Evolutionary conservation across 2,797 vertebrate species (phyloP).

Genomic region (Galaxias olidus): DNA sequence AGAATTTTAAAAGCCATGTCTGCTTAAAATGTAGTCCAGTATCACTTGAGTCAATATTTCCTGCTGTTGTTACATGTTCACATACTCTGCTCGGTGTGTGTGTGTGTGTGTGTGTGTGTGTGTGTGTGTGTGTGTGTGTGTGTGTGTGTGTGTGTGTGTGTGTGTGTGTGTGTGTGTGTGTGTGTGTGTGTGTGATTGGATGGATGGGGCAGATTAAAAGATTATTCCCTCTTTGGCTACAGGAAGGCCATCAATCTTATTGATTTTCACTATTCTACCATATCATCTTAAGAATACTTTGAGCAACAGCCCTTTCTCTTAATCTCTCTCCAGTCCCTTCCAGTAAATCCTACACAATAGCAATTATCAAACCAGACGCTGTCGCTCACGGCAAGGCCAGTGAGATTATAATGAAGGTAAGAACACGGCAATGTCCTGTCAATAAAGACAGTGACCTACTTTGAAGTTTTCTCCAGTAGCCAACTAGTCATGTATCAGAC

Average conservation of each 20-base stretch:
- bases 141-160: too few species aligned
- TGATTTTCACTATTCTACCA: too few species aligned
- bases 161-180: background rate
- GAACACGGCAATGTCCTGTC: slow-evolving; percentile 20
- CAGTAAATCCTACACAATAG: slow-evolving; percentile 80
- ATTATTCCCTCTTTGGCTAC: too few species aligned
- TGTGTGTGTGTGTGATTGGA: background rate
- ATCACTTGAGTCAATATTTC: background rate
- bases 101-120: too few species aligned
- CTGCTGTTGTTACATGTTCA: background rate
- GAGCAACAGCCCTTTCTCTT: background rate
- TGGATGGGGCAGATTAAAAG: background rate
- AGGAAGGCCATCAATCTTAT: too few species aligned
- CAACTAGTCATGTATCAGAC: too few species aligned
- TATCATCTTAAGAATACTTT: too few species aligned
- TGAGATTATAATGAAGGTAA: slow-evolving; percentile 89
- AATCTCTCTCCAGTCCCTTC: slow-evolving; percentile 64
- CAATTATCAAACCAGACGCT: slow-evolving; percentile 88
- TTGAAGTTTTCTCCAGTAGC: too few species aligned
- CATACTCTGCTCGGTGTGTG: too few species aligned
- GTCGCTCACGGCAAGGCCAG: slow-evolving; percentile 83
- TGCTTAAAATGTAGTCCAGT: too few species aligned
- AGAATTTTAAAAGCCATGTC: too few species aligned
- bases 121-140: background rate
- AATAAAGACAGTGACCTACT: slow-evolving; percentile 10